These are phyloP conservation scores for Prionace glauca DNA, from an alignment of 2,797 vertebrate species.

Conservation along the genomic window DNA sequence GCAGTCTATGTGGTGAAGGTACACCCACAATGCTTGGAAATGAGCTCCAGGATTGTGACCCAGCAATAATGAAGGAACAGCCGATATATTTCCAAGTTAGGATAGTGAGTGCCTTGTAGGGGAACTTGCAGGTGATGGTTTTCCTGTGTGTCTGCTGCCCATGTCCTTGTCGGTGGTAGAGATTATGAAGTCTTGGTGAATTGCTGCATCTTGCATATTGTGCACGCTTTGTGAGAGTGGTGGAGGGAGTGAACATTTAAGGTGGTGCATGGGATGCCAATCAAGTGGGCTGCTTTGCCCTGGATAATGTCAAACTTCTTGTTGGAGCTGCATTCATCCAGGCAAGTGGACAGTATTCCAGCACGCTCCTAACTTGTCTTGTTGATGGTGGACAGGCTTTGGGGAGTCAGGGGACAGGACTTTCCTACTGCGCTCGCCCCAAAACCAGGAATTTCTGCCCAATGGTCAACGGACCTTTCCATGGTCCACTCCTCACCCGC, in stretches of 20 bases:
- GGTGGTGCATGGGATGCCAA: background rate
- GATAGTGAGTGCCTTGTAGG: too few relatives aligned
- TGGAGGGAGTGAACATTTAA: background rate
- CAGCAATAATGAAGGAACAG: too few relatives aligned
- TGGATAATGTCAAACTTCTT: background rate
- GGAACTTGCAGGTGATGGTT: background rate
- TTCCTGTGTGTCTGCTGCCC: background rate
- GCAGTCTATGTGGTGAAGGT: too few relatives aligned
- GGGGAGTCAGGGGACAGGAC: too few relatives aligned
- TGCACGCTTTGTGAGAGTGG: background rate
- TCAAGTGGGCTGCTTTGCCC: background rate
- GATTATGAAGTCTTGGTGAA: background rate
- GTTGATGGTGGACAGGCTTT: background rate
- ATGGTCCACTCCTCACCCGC: too few relatives aligned
- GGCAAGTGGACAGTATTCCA: background rate
- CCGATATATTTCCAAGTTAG: too few relatives aligned
- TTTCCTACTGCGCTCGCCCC: too few relatives aligned
- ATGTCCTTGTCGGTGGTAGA: background rate
- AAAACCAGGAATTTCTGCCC: too few relatives aligned
- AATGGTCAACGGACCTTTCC: too few relatives aligned
- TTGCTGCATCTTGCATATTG: background rate
- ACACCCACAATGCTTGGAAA: too few relatives aligned
- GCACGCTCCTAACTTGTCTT: background rate
- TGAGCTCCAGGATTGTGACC: too few relatives aligned
- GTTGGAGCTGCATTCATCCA: background rate